These are phyloP conservation scores for Rhinolophus ferrumequinum DNA, from an alignment of 2,113 vertebrate genomes.

Conservation along the genomic window DNA sequence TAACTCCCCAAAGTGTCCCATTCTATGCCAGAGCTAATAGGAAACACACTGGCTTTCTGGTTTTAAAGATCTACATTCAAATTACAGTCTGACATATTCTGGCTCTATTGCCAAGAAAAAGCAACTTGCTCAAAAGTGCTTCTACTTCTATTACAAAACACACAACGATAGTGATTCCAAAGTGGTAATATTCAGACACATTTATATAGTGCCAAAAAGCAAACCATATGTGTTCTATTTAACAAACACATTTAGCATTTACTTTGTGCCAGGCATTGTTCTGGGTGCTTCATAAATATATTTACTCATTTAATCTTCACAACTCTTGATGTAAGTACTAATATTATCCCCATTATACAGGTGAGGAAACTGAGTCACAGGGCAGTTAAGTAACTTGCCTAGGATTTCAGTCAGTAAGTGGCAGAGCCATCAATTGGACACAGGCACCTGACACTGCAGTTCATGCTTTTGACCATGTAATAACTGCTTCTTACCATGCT, in stretches of 20 bases:
- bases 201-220: neutral
- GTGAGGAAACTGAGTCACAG: slow-evolving; percentile 5
- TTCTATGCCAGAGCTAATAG: neutral
- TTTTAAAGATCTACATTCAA: slow-evolving; percentile 39
- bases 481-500: neutral
- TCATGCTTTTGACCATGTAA: neutral
- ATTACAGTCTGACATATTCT: neutral
- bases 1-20: neutral
- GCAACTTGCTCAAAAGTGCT: neutral
- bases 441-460: neutral
- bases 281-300: neutral
- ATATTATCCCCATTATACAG: neutral
- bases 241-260: neutral
- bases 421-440: neutral
- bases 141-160: neutral
- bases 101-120: neutral
- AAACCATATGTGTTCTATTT: neutral
- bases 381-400: neutral
- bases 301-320: neutral
- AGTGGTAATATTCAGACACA: neutral
- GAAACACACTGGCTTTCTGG: neutral
- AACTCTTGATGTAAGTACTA: neutral
- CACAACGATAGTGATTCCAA: neutral
- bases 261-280: neutral
- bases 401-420: neutral